Base-by-base conservation (phyloP, 1,140 invertebrate species). In the Forficula auricularia region DNA sequence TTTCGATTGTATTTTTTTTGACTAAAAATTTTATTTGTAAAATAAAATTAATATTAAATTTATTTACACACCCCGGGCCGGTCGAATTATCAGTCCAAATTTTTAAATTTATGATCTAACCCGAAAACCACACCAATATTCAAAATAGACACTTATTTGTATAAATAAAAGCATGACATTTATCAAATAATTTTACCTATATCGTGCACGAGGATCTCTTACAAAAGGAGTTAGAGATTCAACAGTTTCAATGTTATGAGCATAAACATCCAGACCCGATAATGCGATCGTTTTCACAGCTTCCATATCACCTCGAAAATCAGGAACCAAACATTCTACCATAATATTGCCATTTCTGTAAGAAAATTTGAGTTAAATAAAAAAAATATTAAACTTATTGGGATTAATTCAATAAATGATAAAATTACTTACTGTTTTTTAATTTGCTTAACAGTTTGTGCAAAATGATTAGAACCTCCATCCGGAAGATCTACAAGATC, bases 221-320 rank as follows among this genome's bases (percentile, higher is more conserved):
- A 98, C 89, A 58, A 79, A 83, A 10, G 86, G 87, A 14, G 81
- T 89, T 13, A 95, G 64, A 46, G 75, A 64, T 58, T 92, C 84
- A 0, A 85, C 79, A 61, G 94, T 98, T 71, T 99, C 95, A 42
- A 97, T 82, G 61, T 97, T 97, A 58, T 98, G 92, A 0, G 94
- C 91, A 69, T 83, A 96, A 27, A 96, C 89, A 66, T 97, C 88
- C 2, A 95, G 62, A 0, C 87, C 86, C 38, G 82, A 82, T 10
- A 71, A 57, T 0, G 81, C 87, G 40, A 99, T 79, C 0, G 59
- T 75, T 55, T 71, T 68, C 1, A 98, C 76, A 56, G 73, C 73
- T 12, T 76, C 63, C 42, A 76, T 52, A 57, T 95, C 71, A 3
- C 92, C 95, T 44, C 78, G 61, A 62, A 98, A 99, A 63, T 99